Conservation (phyloP, 2,113 vertebrate genomes). For the Nestor notabilis region DNA sequence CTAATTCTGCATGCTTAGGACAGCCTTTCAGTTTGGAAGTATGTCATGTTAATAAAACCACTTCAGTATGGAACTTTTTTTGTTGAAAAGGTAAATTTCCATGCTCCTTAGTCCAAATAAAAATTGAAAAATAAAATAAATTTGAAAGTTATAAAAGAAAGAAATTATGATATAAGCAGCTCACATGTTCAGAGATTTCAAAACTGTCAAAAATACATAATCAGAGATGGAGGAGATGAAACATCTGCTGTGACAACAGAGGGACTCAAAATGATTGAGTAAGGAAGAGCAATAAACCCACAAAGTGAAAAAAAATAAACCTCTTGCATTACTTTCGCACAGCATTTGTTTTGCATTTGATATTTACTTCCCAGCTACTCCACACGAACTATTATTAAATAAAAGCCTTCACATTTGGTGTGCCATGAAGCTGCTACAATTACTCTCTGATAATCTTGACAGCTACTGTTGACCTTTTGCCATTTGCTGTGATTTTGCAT, state of each 20-base stretch:
- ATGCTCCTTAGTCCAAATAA: not conserved
- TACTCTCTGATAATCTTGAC: constrained; percentile 17
- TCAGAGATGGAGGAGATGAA: not conserved
- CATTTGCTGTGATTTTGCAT: not conserved
- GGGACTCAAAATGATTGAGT: not conserved
- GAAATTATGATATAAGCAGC: constrained; percentile 18
- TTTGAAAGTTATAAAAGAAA: not conserved
- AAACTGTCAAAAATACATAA: constrained; percentile 6
- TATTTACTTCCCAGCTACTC: constrained; percentile 12
- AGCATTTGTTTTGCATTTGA: constrained; percentile 10
- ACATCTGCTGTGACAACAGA: not conserved
- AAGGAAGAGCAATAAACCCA: not conserved
- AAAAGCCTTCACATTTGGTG: constrained; percentile 17
- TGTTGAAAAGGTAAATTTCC: not conserved
- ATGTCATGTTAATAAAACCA: not conserved
- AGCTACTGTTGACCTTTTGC: constrained; percentile 13
- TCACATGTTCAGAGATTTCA: not conserved
- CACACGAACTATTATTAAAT: not conserved
- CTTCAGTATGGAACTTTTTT: not conserved
- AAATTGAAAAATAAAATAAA: not conserved
- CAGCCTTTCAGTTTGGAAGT: not conserved
- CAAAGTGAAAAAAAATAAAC: not conserved
- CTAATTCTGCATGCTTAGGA: not conserved
- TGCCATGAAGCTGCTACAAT: not conserved
- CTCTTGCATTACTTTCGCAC: not conserved